These are phyloP conservation scores for Parascotia fuliginaria DNA, from an alignment of 2,888 invertebrate genomes.

Conservation along the genomic window DNA sequence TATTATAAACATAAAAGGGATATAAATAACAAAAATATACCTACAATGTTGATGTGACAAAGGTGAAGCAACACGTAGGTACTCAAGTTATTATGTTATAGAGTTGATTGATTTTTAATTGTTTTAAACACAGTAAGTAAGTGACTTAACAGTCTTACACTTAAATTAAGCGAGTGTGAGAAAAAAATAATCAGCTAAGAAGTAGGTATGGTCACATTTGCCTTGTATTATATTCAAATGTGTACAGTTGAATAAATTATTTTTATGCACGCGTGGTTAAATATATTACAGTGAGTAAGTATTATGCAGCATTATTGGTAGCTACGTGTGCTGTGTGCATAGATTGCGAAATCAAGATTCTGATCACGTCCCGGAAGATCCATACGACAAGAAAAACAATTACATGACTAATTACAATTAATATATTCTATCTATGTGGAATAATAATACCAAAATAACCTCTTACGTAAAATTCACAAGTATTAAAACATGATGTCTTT, in stretches of 20 bases:
- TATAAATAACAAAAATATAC: no score
- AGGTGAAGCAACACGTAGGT: no score
- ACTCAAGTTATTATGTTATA: no score
- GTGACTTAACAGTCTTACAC: neutral
- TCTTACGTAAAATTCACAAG: no score
- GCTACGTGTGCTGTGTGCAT: neutral
- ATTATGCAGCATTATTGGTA: neutral
- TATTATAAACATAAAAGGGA: no score
- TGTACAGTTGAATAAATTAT: conserved; percentile 6
- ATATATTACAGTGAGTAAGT: neutral
- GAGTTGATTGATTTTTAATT: no score
- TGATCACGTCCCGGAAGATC: conserved; percentile 1
- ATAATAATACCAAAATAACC: no score
- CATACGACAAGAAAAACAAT: neutral
- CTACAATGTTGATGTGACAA: no score
- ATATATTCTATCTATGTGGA: no score
- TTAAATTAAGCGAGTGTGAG: neutral
- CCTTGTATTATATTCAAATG: neutral
- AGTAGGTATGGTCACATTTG: neutral
- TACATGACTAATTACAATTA: no score
- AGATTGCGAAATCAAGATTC: conserved; percentile 1
- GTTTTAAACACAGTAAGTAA: no score
- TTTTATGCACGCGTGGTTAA: neutral
- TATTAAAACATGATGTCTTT: no score
- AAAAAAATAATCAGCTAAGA: neutral